Evolutionary conservation across 2,888 invertebrate species (phyloP), one percentile per base, ranked within the genome.

Genomic region (Priocnemis perturbator): DNA sequence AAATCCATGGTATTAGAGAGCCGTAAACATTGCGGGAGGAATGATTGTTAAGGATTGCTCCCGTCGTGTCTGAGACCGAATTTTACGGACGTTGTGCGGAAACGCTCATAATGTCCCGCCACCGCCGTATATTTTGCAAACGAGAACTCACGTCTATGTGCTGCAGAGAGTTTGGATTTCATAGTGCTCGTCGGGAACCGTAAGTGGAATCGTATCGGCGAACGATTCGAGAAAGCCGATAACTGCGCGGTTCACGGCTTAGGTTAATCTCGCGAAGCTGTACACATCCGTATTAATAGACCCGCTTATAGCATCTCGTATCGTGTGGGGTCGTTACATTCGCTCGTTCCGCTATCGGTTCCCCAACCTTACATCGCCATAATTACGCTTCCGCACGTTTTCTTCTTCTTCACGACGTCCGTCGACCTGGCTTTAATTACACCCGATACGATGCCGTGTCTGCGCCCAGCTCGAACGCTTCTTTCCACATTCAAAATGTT

Each of bases 151-250:
- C 37, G 37, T 37, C 37, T 3, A 50, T 50, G 17, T 50, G 50
- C 50, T 7, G 50, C 50, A 19, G 50, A 19, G 50, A 5, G 50
- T 50, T 50, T 5, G 19, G 50, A 50, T 50, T 50, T 50, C 50
- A 50, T 19, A 50, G 19, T 17, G 5, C 5, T 19, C 50, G 50
- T 50, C 50, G 50, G 17, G 11, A 19, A 19, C n/a, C 50, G 50
- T 50, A 50, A 50, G 50, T 50, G 19, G 50, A 50, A 50, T 50
- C 50, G 50, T 50, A 50, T 50, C 50, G 50, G 19, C 50, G 50
- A 50, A 50, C 50, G 50, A 50, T 50, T 50, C 50, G 50, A 50
- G 50, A 50, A 50, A 50, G n/a, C 50, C 50, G 50, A 50, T 50
- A 50, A 50, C 50, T 50, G 19, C 50, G 19, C n/a, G 50, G n/a